phyloP scores from a whole-genome alignment of 2,113 vertebrate genomes.

The Glareola pratincola region DNA sequence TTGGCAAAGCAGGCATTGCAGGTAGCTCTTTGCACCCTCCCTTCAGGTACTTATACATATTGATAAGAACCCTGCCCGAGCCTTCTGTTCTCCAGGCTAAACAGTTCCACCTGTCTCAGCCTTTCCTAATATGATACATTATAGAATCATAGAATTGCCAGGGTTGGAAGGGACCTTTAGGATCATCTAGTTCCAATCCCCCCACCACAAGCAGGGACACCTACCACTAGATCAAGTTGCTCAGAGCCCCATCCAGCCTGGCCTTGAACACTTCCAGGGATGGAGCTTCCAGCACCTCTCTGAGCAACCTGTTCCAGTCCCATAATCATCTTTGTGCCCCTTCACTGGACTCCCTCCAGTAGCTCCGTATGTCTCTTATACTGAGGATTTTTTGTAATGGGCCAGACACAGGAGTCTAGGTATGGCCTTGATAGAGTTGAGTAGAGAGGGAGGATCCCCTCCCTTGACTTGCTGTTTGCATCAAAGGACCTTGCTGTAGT shows the following conservation, averaged over 20 bases:
- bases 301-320: not conserved
- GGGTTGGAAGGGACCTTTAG: too few relatives aligned
- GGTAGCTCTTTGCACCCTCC: not conserved
- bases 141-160: too few relatives aligned
- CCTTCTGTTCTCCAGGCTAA: not conserved
- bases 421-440: not conserved
- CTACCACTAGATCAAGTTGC: too few relatives aligned
- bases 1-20: not conserved
- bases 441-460: not conserved
- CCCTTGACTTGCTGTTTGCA: not conserved
- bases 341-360: not conserved
- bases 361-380: not conserved
- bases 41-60: not conserved
- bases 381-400: not conserved
- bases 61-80: accelerated
- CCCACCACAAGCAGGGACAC: too few relatives aligned
- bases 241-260: too few relatives aligned
- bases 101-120: not conserved
- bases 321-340: not conserved
- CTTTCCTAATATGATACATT: not conserved
- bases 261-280: too few relatives aligned
- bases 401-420: not conserved
- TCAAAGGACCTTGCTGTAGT: not conserved
- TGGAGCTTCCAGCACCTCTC: too few relatives aligned
- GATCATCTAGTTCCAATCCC: too few relatives aligned